These are phyloP conservation scores for Hozukius guyotensis DNA, from an alignment of 2,797 vertebrate species.

Conservation along the genomic window DNA sequence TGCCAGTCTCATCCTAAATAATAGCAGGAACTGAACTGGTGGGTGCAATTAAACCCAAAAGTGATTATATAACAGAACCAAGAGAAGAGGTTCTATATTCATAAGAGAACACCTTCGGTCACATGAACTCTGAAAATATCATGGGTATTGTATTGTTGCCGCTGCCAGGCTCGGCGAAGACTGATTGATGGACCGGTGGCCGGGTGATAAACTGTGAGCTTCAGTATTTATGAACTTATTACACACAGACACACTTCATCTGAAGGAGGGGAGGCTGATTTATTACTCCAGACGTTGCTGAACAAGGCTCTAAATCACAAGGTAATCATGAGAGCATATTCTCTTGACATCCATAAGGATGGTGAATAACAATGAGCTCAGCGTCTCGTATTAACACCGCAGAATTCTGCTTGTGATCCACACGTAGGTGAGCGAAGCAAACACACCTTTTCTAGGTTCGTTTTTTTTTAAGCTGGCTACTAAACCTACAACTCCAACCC, in stretches of 20 bases:
- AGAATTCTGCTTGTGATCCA: neutral
- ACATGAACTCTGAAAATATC: neutral
- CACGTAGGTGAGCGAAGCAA: neutral
- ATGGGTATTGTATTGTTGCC: neutral
- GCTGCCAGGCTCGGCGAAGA: neutral
- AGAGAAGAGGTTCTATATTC: neutral
- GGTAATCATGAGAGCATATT: conserved; percentile 29
- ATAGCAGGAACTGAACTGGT: conserved; percentile 1
- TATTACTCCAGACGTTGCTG: conserved; percentile 10
- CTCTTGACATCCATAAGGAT: neutral
- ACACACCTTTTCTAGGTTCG: neutral
- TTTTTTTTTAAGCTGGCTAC: neutral
- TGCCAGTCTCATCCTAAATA: conserved; percentile 29
- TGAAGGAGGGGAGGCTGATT: conserved; percentile 29
- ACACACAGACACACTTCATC: conserved; percentile 18
- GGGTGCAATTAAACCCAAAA: neutral
- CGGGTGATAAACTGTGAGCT: conserved; percentile 24
- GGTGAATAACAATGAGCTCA: conserved; percentile 20
- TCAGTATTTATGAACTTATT: conserved; percentile 47
- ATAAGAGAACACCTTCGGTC: neutral
- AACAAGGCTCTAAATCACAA: conserved; percentile 36
- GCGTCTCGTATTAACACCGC: neutral
- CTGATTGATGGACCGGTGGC: conserved; percentile 24
- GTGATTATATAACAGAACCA: too few relatives aligned
- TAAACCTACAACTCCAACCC: neutral